Conservation (phyloP, 2,888 invertebrate genomes). For the Pyrgus malvae region DNA sequence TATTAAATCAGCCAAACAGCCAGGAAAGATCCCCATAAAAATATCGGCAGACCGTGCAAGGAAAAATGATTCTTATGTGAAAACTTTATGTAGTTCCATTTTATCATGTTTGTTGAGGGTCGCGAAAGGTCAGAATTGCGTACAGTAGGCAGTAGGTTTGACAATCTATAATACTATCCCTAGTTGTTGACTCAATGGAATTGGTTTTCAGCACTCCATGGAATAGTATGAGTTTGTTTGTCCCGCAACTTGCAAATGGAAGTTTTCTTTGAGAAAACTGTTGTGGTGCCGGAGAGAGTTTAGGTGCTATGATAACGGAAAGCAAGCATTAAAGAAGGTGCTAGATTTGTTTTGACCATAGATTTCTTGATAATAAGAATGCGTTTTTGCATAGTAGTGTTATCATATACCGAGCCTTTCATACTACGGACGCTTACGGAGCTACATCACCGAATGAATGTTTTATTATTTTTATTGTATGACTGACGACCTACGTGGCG, state of each 20-base stretch:
- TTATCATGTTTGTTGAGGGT: conserved; percentile 1
- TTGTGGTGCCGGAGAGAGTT: no score
- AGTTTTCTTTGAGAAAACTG: no score
- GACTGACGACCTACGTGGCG: no score
- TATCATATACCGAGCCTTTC: no score
- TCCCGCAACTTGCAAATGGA: conserved; percentile 29
- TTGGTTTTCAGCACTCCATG: conserved; percentile 30
- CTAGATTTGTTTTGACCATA: no score
- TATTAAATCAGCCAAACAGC: conserved; percentile 11
- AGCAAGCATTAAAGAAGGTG: no score
- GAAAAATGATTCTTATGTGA: conserved; percentile 6
- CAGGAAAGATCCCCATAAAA: conserved; percentile 5
- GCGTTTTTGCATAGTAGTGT: no score
- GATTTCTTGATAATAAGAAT: no score
- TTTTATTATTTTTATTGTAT: no score
- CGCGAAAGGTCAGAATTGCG: conserved; percentile 16
- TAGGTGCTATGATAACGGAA: no score
- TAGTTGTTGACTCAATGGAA: conserved; percentile 32
- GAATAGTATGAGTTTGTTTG: conserved; percentile 31
- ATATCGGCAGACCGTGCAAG: background rate
- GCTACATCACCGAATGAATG: no score
- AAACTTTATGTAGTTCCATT: background rate
- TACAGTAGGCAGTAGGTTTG: background rate
- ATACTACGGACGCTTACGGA: no score
- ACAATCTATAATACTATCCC: conserved; percentile 3